Base-by-base conservation (phyloP, 23 tunicate species). In the Styela clava region DNA sequence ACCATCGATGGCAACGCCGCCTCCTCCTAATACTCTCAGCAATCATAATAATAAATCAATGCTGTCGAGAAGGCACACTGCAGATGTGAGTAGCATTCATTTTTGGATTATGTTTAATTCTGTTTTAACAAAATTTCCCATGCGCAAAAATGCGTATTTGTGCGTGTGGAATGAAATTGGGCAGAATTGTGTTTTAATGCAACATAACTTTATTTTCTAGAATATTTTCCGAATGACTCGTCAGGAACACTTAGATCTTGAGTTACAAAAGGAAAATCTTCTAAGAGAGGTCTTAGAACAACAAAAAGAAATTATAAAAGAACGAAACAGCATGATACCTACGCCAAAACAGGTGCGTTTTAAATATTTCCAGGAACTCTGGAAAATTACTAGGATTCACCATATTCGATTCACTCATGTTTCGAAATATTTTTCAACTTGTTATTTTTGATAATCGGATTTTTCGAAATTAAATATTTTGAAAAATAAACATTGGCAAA, bases 271-370 rank as follows among this genome's bases (percentile, higher is more conserved):
- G 24, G 81, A 76, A 44, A 76, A 76, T 2, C 37, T 76, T 22
- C 29, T 76, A 9, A 52, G 81, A 0, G 81, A 76, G 24, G 81
- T 76, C 24, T 44, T 76, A 56, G 81, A 52, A 24, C 81, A 76
- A 52, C 81, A 76, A 29, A 52, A 76, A 44, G 81, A 76, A 76
- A 76, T 76, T 31, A 76, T 76, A 76, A 76, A 44, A 29, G 81
- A 76, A 44, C 25, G 81, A 25, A 52, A 76, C 81, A 52, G 65
- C 64, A 76, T 76, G 5, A 12, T 76, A 27, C 77, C 77, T 35
- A 37, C 81, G 16, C 81, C 81, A 0, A 44, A 76, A 51, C 81
- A 76, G 81, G 81, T 76, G 33, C 9, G 52, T 25, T 69, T n/a
- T n/a, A n/a, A n/a, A n/a, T n/a, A n/a, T n/a, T n/a, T n/a, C n/a